Base-by-base conservation (phyloP, 1,140 invertebrate species). In the Helicoverpa zea region DNA sequence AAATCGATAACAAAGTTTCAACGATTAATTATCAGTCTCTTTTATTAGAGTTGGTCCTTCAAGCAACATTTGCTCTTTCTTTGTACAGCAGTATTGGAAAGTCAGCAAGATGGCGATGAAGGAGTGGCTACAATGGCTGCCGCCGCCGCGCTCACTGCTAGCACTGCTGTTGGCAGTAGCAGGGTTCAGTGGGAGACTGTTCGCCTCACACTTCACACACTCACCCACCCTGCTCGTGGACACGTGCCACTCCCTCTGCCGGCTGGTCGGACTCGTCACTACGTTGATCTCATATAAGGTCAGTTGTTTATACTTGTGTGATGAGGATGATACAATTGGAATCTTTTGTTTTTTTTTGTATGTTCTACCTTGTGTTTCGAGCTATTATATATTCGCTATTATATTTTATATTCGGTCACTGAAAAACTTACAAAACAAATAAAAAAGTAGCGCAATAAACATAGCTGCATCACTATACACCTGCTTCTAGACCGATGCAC, bases 181-280 rank as follows among this genome's bases (percentile, higher is more conserved):
- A 68, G 98, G 97, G 83, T 97, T 98, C 90, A 90, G 97, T 70
- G 96, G 97, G 0, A 96, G 98, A 87, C 93, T 98, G 64, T 95
- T 97, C 63, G 96, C 97, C 0, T 98, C 97, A 83, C 97, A 98
- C 89, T 93, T 97, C 56, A 98, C 98, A 2, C 97, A 98, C 89
- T 97, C 97, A 1, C 95, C 98, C 47, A 98, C 98, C 0, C 95
- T 98, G 1, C 96, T 98, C 14, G 96, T 98, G 79, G 98, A 98
- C 89, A 97, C 97, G 7, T 98, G 98, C 95, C 98, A 98, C 92
- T 97, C 97, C 94, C 96, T 98, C 5, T 98, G 97, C 91, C 83
- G 94, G 13, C 88, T 95, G 0, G 91, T 94, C 10, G 94, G 94
- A 1, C 91, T 95, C 23, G 88, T 94, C 47, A 94, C 94, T 18